phyloP scores from a whole-genome alignment of 2,888 invertebrate species.

The Invenusta paracnida region DNA sequence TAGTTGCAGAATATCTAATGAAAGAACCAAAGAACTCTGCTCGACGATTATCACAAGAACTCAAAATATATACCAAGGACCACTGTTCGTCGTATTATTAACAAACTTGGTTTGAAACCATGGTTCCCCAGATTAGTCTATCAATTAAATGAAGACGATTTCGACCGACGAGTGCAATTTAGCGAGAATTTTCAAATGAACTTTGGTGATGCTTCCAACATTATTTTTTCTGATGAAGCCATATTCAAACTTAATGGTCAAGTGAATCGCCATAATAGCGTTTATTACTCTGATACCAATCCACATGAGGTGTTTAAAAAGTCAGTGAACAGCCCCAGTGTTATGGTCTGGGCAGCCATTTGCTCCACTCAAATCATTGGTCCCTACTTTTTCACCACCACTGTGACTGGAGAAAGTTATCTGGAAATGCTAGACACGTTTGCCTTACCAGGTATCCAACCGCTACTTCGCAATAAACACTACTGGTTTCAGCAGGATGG shows the following conservation, averaged over 20 bases:
- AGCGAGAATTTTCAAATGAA: background rate
- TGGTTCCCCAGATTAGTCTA: background rate
- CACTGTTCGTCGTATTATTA: background rate
- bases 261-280: background rate
- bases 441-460: conserved; percentile 4
- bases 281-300: background rate
- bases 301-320: background rate
- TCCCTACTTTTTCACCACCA: background rate
- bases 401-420: conserved; percentile 15
- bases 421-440: conserved; percentile 21
- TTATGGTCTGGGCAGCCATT: background rate
- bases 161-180: background rate
- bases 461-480: conserved; percentile 4
- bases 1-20: conserved; percentile 13
- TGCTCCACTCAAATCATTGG: background rate
- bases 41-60: background rate
- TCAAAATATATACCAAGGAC: background rate
- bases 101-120: background rate
- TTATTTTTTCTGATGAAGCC: background rate
- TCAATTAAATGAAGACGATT: background rate
- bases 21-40: background rate
- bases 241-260: background rate
- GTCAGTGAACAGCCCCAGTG: background rate
- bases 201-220: background rate
- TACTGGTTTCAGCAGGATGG: conserved; percentile 27